Conservation (phyloP, 2,113 vertebrate species). For the Scatophagus argus region DNA sequence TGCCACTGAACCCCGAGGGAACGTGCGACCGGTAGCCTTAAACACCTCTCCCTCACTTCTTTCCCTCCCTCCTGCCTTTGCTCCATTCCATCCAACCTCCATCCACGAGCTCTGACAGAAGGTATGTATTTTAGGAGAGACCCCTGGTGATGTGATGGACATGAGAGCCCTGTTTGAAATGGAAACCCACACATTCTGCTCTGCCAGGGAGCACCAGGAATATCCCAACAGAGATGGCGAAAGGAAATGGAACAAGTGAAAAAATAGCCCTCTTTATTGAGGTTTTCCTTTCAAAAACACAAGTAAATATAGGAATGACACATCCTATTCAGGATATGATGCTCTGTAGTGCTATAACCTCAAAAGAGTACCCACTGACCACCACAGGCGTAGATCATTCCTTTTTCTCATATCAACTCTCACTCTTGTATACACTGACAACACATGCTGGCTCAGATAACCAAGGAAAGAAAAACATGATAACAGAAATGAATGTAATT, state of each 20-base stretch:
- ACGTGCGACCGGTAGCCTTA: constrained; percentile 66
- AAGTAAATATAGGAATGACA: constrained; percentile 74
- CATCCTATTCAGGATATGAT: constrained; percentile 72
- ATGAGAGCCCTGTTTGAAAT: constrained; percentile 82
- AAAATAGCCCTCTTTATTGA: constrained; percentile 80
- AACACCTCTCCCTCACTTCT: constrained; percentile 65
- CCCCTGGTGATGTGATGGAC: constrained; percentile 82
- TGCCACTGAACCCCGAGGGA: constrained; percentile 66
- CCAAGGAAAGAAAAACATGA: constrained; percentile 73
- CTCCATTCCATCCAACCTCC: constrained; percentile 60
- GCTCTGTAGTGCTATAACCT: constrained; percentile 68
- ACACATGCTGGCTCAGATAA: constrained; percentile 79
- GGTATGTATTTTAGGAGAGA: constrained; percentile 84
- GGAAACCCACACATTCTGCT: constrained; percentile 81
- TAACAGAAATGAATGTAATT: constrained; percentile 81
- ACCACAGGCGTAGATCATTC: constrained; percentile 64
- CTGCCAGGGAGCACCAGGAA: constrained; percentile 74
- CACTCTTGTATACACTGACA: constrained; percentile 78
- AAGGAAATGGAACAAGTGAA: constrained; percentile 78
- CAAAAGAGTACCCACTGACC: constrained; percentile 68
- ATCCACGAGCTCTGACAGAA: constrained; percentile 70
- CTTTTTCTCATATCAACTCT: constrained; percentile 71
- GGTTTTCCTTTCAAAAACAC: constrained; percentile 83
- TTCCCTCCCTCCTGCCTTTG: constrained; percentile 52
- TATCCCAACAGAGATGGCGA: constrained; percentile 73